Conservation (phyloP, 2,797 vertebrate genomes). For the Acanthis flammea region DNA sequence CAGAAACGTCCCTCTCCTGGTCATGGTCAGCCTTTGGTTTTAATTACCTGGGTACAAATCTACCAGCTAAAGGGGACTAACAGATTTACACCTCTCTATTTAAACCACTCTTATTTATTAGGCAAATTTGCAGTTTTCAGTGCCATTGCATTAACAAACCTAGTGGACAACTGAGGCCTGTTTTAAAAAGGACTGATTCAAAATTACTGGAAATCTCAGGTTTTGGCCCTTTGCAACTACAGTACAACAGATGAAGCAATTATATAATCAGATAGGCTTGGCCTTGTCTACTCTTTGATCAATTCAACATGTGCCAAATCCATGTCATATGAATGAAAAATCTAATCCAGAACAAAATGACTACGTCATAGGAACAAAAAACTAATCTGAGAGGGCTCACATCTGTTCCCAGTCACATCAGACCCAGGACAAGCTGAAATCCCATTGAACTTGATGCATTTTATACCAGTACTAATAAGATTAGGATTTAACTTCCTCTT, state of each 20-base stretch:
- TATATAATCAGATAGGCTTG: not conserved
- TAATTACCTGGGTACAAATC: not conserved
- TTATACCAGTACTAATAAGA: conserved; percentile 7
- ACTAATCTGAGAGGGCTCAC: not conserved
- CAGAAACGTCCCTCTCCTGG: not conserved
- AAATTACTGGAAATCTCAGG: not conserved
- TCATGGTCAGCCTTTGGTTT: not conserved
- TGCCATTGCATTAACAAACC: not conserved
- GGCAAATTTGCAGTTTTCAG: not conserved
- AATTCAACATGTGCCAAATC: not conserved
- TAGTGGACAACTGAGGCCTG: not conserved
- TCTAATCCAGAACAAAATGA: not conserved
- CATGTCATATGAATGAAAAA: not conserved
- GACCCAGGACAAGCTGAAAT: not conserved
- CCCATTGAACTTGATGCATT: not conserved
- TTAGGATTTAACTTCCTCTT: conserved; percentile 30
- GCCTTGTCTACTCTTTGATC: not conserved
- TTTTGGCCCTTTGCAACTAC: not conserved
- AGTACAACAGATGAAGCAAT: not conserved
- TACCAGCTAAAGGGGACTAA: not conserved
- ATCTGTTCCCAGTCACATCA: conserved; percentile 31
- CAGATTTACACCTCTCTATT: not conserved
- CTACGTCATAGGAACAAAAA: not conserved
- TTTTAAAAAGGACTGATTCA: not conserved
- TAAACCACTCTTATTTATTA: not conserved